Evolutionary conservation across 2,888 invertebrate genomes (phyloP).

Genomic region (Anticlea derivata): DNA sequence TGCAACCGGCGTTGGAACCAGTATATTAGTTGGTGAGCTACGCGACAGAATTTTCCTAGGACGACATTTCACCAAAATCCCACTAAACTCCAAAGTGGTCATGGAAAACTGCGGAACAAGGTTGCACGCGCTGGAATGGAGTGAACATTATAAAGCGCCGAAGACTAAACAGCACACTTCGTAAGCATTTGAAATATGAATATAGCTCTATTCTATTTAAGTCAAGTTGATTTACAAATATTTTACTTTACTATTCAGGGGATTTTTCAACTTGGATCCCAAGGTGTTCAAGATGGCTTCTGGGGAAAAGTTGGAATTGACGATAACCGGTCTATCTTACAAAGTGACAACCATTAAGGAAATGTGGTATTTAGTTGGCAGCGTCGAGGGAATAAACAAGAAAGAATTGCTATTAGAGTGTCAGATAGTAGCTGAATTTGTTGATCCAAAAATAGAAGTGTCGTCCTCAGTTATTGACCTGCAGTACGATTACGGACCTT

Average conservation of each 20-base stretch:
- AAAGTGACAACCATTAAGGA: constrained; percentile 75
- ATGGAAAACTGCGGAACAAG: constrained; percentile 83
- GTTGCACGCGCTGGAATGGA: constrained; percentile 80
- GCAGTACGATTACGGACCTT: constrained; percentile 74
- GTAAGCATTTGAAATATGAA: constrained; percentile 47
- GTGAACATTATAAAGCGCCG: constrained; percentile 70
- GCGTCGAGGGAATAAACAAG: constrained; percentile 79
- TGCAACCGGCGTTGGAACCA: constrained; percentile 86
- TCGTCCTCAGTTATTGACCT: constrained; percentile 76
- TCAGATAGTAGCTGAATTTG: constrained; percentile 80
- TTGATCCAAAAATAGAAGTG: constrained; percentile 82
- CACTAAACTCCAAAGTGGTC: constrained; percentile 63
- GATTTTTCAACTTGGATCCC: constrained; percentile 76
- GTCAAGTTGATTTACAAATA: neutral
- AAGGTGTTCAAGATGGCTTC: constrained; percentile 69
- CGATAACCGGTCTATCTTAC: constrained; percentile 63
- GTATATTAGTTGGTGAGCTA: constrained; percentile 85
- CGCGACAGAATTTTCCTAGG: constrained; percentile 85
- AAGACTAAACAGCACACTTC: constrained; percentile 59
- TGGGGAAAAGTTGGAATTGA: constrained; percentile 67
- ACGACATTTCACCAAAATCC: constrained; percentile 84
- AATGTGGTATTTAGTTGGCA: constrained; percentile 83
- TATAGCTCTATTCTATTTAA: neutral
- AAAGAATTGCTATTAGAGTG: constrained; percentile 79
- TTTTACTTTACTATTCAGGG: constrained; percentile 51